Base-by-base conservation (phyloP, 2,888 invertebrate genomes). In the Sericinus montela region DNA sequence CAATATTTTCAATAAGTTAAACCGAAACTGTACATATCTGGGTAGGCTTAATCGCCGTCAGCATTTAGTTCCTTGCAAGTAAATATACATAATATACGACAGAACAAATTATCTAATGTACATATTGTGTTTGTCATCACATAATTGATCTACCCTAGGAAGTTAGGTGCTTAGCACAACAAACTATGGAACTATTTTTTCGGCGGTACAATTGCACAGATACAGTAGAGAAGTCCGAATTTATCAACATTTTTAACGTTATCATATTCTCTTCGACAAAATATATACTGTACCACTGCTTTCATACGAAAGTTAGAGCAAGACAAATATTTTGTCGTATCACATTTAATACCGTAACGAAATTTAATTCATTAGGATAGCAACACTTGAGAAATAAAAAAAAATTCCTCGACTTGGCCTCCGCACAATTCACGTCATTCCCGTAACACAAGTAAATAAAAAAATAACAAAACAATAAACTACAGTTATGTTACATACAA, bases 281-380 rank as follows among this genome's bases (percentile, higher is more conserved):
- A 19, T 5, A 19, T 13, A 14, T 28, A 53, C 77, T 78, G 77
- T 48, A 51, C 70, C 53, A 44, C 73, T 59, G 60, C 71, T 80
- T 80, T 76, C 67, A 16, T 15, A 4, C 8, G 64, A 79, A 80
- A 80, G 78, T 72, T 53, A 47, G 75, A 66, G 69, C 61, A 77
- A 80, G 74, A 62, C 66, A 32, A 39, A 19, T 6, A 29, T 29
- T 23, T 42, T 23, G 30, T 42, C 42, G n/a, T 9, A 28, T 32
- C 23, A 34, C 11, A 40, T 3, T 28, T 36, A 19, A 47, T 19
- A 10, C 19, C 41, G 3, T 29, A 28, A 41, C 29, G 47, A 41
- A 47, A 9, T 3, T 10, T 11, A 13, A 36, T 19, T 47, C 47
- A 30, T 36, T 29, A 36, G 47, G 29, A 13, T 28, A 47, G 36